Conservation (phyloP, 2,888 invertebrate species). For the Andrena bicolor region DNA sequence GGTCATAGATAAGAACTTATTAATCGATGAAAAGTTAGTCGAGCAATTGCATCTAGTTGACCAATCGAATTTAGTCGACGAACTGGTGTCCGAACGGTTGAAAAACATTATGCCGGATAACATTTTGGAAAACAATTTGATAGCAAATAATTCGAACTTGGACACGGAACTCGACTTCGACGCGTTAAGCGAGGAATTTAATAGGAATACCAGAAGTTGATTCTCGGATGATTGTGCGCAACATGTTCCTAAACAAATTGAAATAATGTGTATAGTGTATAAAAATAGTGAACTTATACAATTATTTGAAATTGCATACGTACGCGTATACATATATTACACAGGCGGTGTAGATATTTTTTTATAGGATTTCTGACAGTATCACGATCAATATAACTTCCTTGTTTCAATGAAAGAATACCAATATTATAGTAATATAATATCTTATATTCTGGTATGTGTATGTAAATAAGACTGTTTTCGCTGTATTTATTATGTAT, state of each 20-base stretch:
- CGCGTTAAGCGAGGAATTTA: conserved; percentile 82
- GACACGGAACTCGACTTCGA: conserved; percentile 82
- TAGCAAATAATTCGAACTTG: conserved; percentile 77
- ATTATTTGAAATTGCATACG: conserved; percentile 50
- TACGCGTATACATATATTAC: conserved; percentile 39
- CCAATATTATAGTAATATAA: conserved; percentile 49
- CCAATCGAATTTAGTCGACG: conserved; percentile 81
- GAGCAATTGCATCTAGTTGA: conserved; percentile 81
- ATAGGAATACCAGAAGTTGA: conserved; percentile 82
- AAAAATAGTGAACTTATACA: conserved; percentile 49
- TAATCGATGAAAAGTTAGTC: conserved; percentile 82
- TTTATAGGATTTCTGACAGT: conserved; percentile 60
- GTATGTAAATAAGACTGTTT: conserved; percentile 62
- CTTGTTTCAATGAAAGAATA: conserved; percentile 42
- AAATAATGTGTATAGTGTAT: conserved; percentile 65
- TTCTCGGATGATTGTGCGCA: conserved; percentile 59
- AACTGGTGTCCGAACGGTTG: conserved; percentile 80
- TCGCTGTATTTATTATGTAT: conserved; percentile 43
- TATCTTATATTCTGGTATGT: conserved; percentile 47
- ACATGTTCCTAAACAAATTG: conserved; percentile 58
- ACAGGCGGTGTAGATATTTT: conserved; percentile 63
- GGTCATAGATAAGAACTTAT: conserved; percentile 79
- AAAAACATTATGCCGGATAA: conserved; percentile 82
- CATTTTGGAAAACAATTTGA: conserved; percentile 80
- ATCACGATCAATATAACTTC: conserved; percentile 55